phyloP scores from a whole-genome alignment of 92 coral and sea anemone genomes.

The Palythoa grandis region DNA sequence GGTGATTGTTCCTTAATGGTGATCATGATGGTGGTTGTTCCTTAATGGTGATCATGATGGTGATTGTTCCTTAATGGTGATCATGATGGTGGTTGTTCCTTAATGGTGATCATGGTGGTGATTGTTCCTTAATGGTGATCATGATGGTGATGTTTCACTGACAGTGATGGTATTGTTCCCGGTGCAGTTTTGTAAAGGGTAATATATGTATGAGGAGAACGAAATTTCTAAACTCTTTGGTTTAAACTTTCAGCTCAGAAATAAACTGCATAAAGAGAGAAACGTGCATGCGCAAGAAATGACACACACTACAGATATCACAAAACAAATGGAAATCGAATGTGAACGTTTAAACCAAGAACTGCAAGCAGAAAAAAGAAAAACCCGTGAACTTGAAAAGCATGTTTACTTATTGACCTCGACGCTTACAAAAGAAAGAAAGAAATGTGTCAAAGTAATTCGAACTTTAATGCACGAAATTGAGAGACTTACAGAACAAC shows the following conservation, averaged over 20 bases:
- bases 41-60: too few relatives aligned
- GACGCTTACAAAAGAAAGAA: conserved; percentile 71
- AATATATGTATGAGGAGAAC: not conserved
- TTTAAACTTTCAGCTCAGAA: conserved; percentile 36
- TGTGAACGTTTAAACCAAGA: conserved; percentile 69
- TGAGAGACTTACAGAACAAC: conserved; percentile 65
- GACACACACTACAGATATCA: conserved; percentile 22
- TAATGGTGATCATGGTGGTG: too few relatives aligned
- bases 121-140: too few relatives aligned
- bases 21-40: too few relatives aligned
- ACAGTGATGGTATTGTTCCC: too few relatives aligned
- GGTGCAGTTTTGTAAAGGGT: too few relatives aligned
- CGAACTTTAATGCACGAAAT: conserved; percentile 74
- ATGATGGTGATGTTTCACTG: too few relatives aligned
- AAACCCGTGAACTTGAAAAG: conserved; percentile 73
- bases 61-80: too few relatives aligned
- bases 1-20: too few relatives aligned
- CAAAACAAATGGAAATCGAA: conserved; percentile 67
- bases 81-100: too few relatives aligned
- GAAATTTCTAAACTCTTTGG: not conserved
- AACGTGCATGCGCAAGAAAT: conserved; percentile 13
- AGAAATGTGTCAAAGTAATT: conserved; percentile 76
- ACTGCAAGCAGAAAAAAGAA: conserved; percentile 71
- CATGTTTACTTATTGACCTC: conserved; percentile 73
- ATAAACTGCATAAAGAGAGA: conserved; percentile 55